phyloP scores from a whole-genome alignment of 2,797 vertebrate species.

The Cuniculus paca region DNA sequence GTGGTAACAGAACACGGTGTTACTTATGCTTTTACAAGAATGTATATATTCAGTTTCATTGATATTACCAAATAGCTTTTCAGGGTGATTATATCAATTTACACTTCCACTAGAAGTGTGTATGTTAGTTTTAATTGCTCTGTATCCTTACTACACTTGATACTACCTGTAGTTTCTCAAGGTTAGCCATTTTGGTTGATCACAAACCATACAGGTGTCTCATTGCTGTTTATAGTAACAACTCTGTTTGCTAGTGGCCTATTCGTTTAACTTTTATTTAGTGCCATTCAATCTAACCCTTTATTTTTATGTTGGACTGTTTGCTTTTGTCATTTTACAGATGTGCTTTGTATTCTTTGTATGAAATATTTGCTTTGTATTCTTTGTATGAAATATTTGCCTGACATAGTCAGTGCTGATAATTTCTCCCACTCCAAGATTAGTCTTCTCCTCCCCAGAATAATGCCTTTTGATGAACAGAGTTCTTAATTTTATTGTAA shows the following conservation, averaged over 20 bases:
- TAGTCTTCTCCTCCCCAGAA: slow-evolving; percentile 34
- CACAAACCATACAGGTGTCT: background rate
- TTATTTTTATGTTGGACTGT: background rate
- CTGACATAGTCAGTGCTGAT: background rate
- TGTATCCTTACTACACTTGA: background rate
- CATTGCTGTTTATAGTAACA: background rate
- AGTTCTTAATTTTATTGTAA: slow-evolving; percentile 74
- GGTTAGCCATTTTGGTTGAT: background rate
- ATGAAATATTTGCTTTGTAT: slow-evolving; percentile 5
- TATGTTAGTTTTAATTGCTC: background rate
- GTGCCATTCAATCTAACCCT: background rate
- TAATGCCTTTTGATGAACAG: slow-evolving; percentile 42
- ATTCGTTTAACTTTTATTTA: slow-evolving; percentile 19
- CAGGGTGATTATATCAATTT: background rate
- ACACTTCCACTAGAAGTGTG: background rate
- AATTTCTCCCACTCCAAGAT: background rate
- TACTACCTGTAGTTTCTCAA: background rate
- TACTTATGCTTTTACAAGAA: background rate
- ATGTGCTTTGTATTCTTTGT: background rate
- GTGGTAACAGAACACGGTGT: background rate
- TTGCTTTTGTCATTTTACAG: background rate
- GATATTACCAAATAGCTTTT: background rate
- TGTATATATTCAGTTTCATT: background rate
- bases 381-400: background rate
- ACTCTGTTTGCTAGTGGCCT: background rate